phyloP scores from a whole-genome alignment of 2,113 vertebrate species.

The Pelvicachromis taeniatus region DNA sequence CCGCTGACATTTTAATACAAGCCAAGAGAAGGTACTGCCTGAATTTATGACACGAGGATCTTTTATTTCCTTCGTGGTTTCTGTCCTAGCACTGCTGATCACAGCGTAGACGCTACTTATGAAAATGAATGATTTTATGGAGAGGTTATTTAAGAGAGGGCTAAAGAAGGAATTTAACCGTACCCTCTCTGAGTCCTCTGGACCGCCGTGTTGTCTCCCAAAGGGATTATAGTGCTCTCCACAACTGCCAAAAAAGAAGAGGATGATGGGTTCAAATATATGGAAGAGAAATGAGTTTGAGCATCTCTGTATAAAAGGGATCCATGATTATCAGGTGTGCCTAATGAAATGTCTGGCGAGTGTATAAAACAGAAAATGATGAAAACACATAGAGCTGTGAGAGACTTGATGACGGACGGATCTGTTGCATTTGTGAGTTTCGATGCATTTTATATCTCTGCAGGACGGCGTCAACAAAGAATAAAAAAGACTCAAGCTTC shows the following conservation, averaged over 20 bases:
- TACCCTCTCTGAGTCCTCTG: conserved; percentile 81
- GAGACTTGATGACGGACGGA: background rate
- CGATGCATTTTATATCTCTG: rapidly evolving
- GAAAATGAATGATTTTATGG: background rate
- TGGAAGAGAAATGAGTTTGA: background rate
- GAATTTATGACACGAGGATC: background rate
- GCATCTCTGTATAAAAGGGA: background rate
- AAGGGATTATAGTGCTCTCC: conserved; percentile 87
- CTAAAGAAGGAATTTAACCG: background rate
- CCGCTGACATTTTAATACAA: background rate
- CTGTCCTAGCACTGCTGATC: background rate
- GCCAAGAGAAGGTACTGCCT: background rate
- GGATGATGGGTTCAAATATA: background rate
- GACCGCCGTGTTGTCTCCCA: conserved; percentile 78
- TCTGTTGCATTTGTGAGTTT: background rate
- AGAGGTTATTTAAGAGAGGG: background rate
- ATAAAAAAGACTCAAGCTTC: background rate
- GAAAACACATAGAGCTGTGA: background rate
- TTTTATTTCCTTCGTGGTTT: background rate
- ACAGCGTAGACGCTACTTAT: background rate
- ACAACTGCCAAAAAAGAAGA: conserved; percentile 69
- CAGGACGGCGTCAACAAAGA: background rate
- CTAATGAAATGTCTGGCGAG: background rate
- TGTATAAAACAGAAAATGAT: background rate
- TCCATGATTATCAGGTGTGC: background rate